Evolutionary conservation across 2,888 invertebrate genomes (phyloP).

Genomic region (Icerya purchasi): DNA sequence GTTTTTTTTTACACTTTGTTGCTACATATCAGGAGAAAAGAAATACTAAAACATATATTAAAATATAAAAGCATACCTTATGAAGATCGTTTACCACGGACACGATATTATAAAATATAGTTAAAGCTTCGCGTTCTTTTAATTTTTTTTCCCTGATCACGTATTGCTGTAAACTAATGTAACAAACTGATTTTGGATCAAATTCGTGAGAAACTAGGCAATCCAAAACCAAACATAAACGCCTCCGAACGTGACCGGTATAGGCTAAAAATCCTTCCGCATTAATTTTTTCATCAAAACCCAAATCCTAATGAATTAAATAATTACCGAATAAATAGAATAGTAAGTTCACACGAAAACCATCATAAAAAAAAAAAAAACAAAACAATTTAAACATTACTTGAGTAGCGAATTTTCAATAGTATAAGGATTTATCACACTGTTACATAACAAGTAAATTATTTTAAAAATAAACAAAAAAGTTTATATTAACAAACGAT

Average conservation of each 20-base stretch:
- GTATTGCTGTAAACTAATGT: conserved; percentile 49
- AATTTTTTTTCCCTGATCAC: conserved; percentile 55
- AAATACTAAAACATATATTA: no score
- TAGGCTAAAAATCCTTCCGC: conserved; percentile 31
- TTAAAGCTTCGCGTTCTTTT: conserved; percentile 45
- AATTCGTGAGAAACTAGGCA: conserved; percentile 48
- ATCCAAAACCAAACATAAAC: conserved; percentile 49
- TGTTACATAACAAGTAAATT: no score
- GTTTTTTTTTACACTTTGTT: no score
- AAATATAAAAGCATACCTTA: conserved; percentile 29
- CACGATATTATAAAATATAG: conserved; percentile 52
- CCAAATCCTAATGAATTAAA: conserved; percentile 41
- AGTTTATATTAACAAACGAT: no score
- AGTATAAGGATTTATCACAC: no score
- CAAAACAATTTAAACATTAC: no score
- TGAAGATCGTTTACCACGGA: conserved; percentile 50
- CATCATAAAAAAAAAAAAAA: no score
- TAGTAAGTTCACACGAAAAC: no score
- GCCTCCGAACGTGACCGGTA: conserved; percentile 34
- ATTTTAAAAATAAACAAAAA: no score
- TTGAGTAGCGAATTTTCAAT: no score
- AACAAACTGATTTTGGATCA: conserved; percentile 31
- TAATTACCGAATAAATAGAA: no score
- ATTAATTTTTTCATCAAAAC: conserved; percentile 38
- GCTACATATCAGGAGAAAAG: no score